Evolutionary conservation across 2,113 vertebrate genomes (phyloP).

Genomic region (Verasper variegatus): DNA sequence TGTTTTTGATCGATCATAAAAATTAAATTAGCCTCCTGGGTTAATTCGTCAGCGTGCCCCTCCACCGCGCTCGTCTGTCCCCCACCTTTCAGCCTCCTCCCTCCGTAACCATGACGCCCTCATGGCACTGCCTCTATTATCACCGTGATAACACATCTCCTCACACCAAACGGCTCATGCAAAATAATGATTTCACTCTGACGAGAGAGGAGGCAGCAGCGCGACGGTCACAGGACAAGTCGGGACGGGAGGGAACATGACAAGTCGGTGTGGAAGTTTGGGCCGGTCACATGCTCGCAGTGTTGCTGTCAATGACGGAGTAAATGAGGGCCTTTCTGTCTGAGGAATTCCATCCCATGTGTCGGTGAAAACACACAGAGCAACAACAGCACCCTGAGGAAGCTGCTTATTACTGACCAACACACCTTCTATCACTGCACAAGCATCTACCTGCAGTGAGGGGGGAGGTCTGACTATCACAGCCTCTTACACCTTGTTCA

Average conservation of each 20-base stretch:
- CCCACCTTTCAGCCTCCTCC: not conserved
- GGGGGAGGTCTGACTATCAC: not conserved
- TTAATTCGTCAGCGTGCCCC: conserved; percentile 19
- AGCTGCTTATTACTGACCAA: not conserved
- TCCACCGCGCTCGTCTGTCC: not conserved
- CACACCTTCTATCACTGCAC: not conserved
- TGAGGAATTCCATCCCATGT: conserved; percentile 56
- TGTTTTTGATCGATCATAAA: conserved; percentile 1
- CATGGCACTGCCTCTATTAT: conserved; percentile 28
- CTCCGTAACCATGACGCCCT: conserved; percentile 46
- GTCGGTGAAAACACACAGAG: not conserved
- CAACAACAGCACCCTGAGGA: not conserved
- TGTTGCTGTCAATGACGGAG: conserved; percentile 43
- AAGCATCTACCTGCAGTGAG: no score
- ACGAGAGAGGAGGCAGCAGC: not conserved
- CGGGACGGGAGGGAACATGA: conserved; percentile 15
- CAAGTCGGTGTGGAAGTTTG: conserved; percentile 31
- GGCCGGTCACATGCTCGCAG: conserved; percentile 59
- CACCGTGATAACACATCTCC: conserved; percentile 21
- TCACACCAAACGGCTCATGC: not conserved
- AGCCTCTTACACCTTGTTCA: no score
- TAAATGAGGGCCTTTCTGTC: not conserved
- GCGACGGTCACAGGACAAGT: conserved; percentile 47
- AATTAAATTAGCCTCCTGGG: conserved; percentile 1
- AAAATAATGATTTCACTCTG: conserved; percentile 8